Evolutionary conservation across 2,113 vertebrate genomes (phyloP).

Genomic region (Cavia porcellus): DNA sequence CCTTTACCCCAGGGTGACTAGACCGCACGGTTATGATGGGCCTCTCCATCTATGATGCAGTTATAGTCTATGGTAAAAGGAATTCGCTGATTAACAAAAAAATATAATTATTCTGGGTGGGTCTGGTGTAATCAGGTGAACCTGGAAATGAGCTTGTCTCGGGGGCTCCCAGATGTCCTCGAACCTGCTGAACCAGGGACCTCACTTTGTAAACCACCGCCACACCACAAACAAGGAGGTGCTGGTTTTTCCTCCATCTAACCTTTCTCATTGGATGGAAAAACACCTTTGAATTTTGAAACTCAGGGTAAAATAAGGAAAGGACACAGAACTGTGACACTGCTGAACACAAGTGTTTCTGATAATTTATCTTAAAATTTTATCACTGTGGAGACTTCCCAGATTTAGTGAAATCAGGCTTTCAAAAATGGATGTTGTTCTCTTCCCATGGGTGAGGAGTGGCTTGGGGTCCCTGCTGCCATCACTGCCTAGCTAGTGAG

Average conservation of each 20-base stretch:
- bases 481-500: rapidly evolving
- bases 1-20: not conserved
- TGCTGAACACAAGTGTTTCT: not conserved
- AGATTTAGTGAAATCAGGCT: not conserved
- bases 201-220: not conserved
- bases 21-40: not conserved
- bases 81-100: not conserved
- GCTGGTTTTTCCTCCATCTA: not conserved
- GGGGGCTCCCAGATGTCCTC: not conserved
- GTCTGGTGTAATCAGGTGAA: not conserved
- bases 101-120: not conserved
- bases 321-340: not conserved
- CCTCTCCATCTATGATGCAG: not conserved
- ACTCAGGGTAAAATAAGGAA: not conserved
- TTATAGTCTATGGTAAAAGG: not conserved
- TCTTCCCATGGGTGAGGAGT: not conserved
- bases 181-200: too few species aligned
- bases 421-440: not conserved
- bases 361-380: not conserved
- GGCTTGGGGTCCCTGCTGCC: rapidly evolving
- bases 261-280: not conserved
- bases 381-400: not conserved
- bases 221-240: not conserved
- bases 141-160: not conserved
- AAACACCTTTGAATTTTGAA: not conserved